Base-by-base conservation (phyloP, 2,888 invertebrate species). In the Lithophane socia region DNA sequence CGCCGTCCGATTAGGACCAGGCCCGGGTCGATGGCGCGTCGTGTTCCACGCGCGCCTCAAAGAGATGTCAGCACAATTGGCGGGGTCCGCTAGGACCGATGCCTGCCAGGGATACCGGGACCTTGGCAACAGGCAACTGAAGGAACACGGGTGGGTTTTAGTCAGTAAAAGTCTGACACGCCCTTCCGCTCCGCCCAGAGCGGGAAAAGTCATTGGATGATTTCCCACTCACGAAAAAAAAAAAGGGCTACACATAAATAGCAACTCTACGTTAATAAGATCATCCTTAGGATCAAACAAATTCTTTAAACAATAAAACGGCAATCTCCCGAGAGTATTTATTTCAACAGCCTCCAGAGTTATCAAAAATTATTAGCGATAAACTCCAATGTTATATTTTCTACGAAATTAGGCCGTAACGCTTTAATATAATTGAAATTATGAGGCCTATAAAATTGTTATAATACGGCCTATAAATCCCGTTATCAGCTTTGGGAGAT, bases 301-400 rank as follows among this genome's bases (percentile, higher is more conserved):
- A 80, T 68, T 72, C 42, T 64, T 42, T 13, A n/a, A 42, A 85
- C 72, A 76, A 84, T 75, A 84, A 71, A 84, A 74, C 68, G 37
- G 13, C 73, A 64, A 76, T 64, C 29, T 58, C 47, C 37, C 3
- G 12, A 37, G 49, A 24, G 58, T 83, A 68, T 73, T 79, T 67
- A 83, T 44, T 56, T 69, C 47, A 49, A 69, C 29, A 56, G 73
- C 73, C 65, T 74, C n/a, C 18, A 60, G 80, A 47, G 75, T 49
- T 44, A 83, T 83, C 54, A 73, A 67, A 78, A 61, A 77, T 24
- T n/a, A 79, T 73, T 52, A 74, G 37, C 52, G 12, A 65, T 69
- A 56, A 79, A 79, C 52, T 67, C 16, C 12, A 24, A 67, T 47
- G 18, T 67, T 54, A 58, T 54, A 80, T 67, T 68, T 73, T 44